A percentile compares a stretch with the other conserved stretches of the same genome.
Conservation (phyloP, 2,888 invertebrate species). For the Ophioninae sp. region DNA sequence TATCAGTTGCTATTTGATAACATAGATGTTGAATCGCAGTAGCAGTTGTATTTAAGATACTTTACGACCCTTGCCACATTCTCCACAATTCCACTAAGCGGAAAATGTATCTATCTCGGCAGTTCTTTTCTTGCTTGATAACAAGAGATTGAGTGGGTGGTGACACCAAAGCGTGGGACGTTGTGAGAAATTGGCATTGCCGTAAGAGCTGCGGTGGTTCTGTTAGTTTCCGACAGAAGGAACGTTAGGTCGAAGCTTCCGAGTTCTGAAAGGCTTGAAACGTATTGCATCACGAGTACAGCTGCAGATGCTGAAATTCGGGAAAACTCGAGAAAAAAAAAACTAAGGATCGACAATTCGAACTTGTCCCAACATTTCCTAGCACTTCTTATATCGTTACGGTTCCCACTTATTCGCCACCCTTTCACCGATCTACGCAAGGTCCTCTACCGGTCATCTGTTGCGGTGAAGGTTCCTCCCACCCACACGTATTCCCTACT, state of each 20-base stretch:
- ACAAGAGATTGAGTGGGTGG: slow-evolving; percentile 24
- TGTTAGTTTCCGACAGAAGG: slow-evolving; percentile 20
- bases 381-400: slow-evolving; percentile 59
- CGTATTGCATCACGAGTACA: slow-evolving; percentile 44
- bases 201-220: slow-evolving; percentile 45
- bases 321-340: slow-evolving; percentile 49
- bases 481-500: not conserved
- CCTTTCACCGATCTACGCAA: slow-evolving; percentile 24
- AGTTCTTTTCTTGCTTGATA: slow-evolving; percentile 64
- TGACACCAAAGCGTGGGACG: slow-evolving; percentile 20
- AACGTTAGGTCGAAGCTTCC: slow-evolving; percentile 17
- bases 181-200: slow-evolving; percentile 20
- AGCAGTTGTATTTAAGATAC: slow-evolving; percentile 66
- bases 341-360: slow-evolving; percentile 55
- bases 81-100: not conserved
- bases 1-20: too few relatives aligned
- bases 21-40: slow-evolving; percentile 1
- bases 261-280: slow-evolving; percentile 26
- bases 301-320: slow-evolving; percentile 47
- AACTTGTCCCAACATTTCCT: slow-evolving; percentile 65
- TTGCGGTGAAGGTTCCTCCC: slow-evolving; percentile 2
- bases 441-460: slow-evolving; percentile 18
- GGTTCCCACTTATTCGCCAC: slow-evolving; percentile 17
- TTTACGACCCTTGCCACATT: slow-evolving; percentile 63
- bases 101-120: slow-evolving; percentile 74